Conservation (phyloP, 92 coral and sea anemone species). For the Zoanthus gigantus region DNA sequence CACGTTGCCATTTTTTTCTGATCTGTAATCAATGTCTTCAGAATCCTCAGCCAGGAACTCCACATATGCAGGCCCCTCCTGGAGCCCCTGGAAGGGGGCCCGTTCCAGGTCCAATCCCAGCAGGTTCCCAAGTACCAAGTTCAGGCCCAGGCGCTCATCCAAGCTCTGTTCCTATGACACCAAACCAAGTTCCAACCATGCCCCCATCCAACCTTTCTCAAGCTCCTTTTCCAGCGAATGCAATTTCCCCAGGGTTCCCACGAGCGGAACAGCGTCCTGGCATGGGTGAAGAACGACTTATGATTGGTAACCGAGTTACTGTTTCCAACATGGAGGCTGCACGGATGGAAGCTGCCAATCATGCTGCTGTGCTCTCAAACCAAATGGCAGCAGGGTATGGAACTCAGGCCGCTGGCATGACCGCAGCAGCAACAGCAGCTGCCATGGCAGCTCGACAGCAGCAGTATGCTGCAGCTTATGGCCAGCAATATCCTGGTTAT, state of each 20-base stretch:
- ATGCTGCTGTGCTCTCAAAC: constrained; percentile 51
- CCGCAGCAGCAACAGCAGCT: constrained; percentile 82
- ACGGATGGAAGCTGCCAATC: constrained; percentile 60
- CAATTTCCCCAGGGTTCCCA: constrained; percentile 37
- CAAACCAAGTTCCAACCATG: constrained; percentile 39
- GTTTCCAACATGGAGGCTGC: constrained; percentile 86
- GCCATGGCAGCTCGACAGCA: constrained; percentile 87
- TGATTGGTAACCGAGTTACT: constrained; percentile 85
- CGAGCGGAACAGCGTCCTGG: constrained; percentile 33
- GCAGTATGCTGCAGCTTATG: constrained; percentile 70
- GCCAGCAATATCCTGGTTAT: constrained; percentile 83
- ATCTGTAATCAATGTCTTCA: background rate
- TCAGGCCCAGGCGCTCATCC: constrained; percentile 38
- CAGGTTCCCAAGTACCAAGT: constrained; percentile 46
- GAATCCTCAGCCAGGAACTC: constrained; percentile 42
- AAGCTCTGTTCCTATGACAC: constrained; percentile 31
- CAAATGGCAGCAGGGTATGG: constrained; percentile 71
- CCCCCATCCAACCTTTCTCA: constrained; percentile 38
- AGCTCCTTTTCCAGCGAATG: constrained; percentile 33
- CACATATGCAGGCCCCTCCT: constrained; percentile 44
- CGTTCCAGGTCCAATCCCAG: constrained; percentile 30
- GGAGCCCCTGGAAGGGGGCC: constrained; percentile 49
- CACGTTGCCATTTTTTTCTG: background rate
- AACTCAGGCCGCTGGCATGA: constrained; percentile 72
- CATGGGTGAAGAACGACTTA: constrained; percentile 69